Evolutionary conservation across 2,888 invertebrate genomes (phyloP), one percentile per base, ranked within the genome.

Genomic region (Aspidapion aeneum): DNA sequence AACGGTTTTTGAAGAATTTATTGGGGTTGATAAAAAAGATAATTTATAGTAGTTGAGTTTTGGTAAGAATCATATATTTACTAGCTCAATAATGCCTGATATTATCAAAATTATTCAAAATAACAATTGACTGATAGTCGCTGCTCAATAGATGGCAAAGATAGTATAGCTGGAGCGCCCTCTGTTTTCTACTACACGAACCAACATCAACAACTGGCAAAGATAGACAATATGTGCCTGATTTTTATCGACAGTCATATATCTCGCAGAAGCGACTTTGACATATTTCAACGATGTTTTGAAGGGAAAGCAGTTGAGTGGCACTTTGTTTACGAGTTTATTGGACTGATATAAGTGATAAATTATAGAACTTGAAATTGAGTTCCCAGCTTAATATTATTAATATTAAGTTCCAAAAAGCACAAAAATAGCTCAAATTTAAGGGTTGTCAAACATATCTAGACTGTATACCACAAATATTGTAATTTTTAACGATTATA

Each of bases 121-220:
- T 12, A 35, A 35, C 3, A 35, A 35, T 35, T 35, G 5, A 35
- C 35, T 3, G 35, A 35, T 35, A 35, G 35, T 35, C 12, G 35
- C 12, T 12, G 35, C 12, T 35, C 35, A 35, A 35, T 35, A 12
- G 35, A 35, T 35, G 35, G 35, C 35, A 3, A n/a, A n/a, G 90
- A 93, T 9, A 91, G 91, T 72, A 86, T 90, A 19, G 88, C 91
- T 0, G 90, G 90, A 0, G 85, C 87, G 18, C 92, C 93, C 2
- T 82, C 85, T 19, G 80, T 93, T 58, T 82, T 90, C 58, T 93
- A 91, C 78, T 91, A 90, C 78, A 93, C 93, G 0, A 86, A 85
- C 66, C 87, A 88, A 35, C 88, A 91, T 74, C 83, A 85, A 64
- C 84, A 86, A 71, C 79, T 91, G 21, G 86, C 86, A 56, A 90